These are phyloP conservation scores for Drusus annulatus DNA, from an alignment of 1,140 invertebrate genomes.

Conservation along the genomic window DNA sequence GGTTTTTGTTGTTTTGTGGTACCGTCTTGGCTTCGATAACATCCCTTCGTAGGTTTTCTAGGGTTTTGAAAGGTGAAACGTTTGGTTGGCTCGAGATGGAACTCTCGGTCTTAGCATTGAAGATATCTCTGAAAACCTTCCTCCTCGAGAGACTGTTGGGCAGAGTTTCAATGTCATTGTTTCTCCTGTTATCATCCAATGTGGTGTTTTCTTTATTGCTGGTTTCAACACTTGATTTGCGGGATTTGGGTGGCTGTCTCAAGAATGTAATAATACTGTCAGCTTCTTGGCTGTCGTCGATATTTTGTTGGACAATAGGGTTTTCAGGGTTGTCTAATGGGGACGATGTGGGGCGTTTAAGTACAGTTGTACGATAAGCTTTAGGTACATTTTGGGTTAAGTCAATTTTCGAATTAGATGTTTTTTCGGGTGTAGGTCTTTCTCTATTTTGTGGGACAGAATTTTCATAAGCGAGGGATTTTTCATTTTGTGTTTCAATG, in stretches of 20 bases:
- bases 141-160: constrained; percentile 52
- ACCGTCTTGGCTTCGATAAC: constrained; percentile 38
- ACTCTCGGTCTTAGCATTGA: constrained; percentile 51
- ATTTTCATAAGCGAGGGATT: constrained; percentile 14
- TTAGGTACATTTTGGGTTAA: constrained; percentile 61
- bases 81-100: constrained; percentile 60
- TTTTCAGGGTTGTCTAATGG: constrained; percentile 49
- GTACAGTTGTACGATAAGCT: constrained; percentile 65
- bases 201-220: constrained; percentile 37
- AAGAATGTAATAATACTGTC: constrained; percentile 55
- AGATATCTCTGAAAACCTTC: constrained; percentile 49
- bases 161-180: constrained; percentile 51
- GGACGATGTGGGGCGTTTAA: constrained; percentile 63
- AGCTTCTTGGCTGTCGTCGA: constrained; percentile 48
- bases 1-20: constrained; percentile 36
- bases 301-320: constrained; percentile 7
- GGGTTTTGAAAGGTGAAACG: constrained; percentile 65
- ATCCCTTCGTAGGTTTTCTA: constrained; percentile 63
- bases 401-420: not conserved
- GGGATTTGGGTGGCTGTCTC: constrained; percentile 40
- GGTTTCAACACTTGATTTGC: not conserved
- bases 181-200: constrained; percentile 43
- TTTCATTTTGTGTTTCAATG: constrained; percentile 46
- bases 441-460: constrained; percentile 33
- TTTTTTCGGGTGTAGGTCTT: constrained; percentile 1